Percentiles rank a stretch among this genome's conserved stretches.
Conservation (phyloP, 2,113 vertebrate genomes). For the Salminus brasiliensis region DNA sequence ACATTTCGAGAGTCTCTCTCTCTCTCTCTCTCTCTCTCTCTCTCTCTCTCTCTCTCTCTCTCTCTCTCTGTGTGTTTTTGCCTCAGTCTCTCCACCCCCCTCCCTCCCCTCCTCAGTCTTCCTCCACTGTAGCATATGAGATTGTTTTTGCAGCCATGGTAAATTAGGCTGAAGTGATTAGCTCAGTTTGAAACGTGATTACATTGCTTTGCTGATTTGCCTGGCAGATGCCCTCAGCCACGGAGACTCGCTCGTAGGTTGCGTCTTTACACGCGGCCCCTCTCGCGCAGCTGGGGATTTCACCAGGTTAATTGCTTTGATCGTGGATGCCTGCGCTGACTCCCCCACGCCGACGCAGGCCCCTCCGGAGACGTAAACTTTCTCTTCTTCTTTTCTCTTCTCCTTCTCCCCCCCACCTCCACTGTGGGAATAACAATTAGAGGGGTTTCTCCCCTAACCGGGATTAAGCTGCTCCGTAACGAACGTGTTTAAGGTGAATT, state of each 20-base stretch:
- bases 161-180: conserved; percentile 78
- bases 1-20: not conserved
- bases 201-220: conserved; percentile 76
- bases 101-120: not conserved
- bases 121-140: conserved; percentile 52
- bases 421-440: not conserved
- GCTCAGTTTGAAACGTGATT: conserved; percentile 77
- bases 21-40: conserved; percentile 13
- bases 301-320: conserved; percentile 78
- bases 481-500: not conserved
- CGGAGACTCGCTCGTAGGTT: conserved; percentile 62
- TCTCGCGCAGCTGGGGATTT: conserved; percentile 68
- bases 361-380: conserved; percentile 1
- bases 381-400: not conserved
- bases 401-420: not conserved
- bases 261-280: conserved; percentile 59
- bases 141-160: conserved; percentile 72
- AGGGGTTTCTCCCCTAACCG: not conserved
- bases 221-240: conserved; percentile 74
- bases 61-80: conserved; percentile 20
- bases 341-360: conserved; percentile 55
- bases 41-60: not conserved
- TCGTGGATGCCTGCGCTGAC: conserved; percentile 63
- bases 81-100: conserved; percentile 10
- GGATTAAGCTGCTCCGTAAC: not conserved